phyloP scores from a whole-genome alignment of 2,113 vertebrate genomes.

The Perca flavescens region DNA sequence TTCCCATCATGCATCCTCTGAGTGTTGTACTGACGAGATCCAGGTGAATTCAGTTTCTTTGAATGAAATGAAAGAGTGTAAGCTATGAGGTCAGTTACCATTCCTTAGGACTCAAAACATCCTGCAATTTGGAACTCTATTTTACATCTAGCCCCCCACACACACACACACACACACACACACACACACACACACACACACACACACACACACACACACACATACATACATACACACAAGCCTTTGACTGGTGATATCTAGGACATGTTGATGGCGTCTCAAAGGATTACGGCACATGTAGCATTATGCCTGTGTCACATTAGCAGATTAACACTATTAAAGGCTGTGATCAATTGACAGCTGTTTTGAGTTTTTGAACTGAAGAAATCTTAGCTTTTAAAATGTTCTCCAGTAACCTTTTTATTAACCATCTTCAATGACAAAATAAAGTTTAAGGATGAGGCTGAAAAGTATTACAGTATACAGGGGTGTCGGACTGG shows the following conservation, averaged over 20 bases:
- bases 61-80: not conserved
- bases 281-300: not conserved
- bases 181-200: no score
- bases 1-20: not conserved
- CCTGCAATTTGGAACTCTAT: not conserved
- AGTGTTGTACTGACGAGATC: not conserved
- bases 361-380: not conserved
- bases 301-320: not conserved
- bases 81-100: not conserved
- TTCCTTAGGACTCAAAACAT: not conserved
- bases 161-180: no score
- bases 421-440: not conserved
- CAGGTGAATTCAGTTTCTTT: conserved; percentile 6
- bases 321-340: not conserved
- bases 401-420: not conserved
- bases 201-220: no score
- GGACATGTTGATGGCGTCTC: not conserved
- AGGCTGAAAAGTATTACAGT: not conserved
- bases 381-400: not conserved
- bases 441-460: no score
- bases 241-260: not conserved
- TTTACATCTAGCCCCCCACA: not conserved
- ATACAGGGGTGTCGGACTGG: not conserved
- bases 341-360: not conserved
- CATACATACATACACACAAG: not conserved